Conservation (phyloP, 2,797 vertebrate species). For the Anniella stebbinsi region DNA sequence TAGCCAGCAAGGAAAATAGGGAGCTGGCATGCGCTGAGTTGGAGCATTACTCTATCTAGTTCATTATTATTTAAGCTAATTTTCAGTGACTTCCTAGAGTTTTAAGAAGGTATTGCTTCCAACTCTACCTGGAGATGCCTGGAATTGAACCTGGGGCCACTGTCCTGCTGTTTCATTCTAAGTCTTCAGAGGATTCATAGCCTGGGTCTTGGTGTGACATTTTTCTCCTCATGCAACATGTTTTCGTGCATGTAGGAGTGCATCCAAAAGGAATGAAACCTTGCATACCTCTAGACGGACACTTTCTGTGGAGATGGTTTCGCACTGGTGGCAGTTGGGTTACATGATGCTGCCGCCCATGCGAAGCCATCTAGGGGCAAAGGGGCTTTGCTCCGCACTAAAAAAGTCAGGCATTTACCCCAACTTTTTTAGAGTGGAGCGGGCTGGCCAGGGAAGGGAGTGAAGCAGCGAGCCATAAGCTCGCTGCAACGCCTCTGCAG, state of each 20-base stretch:
- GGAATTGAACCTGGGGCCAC: background rate
- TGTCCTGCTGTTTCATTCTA: slow-evolving; percentile 11
- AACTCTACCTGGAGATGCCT: background rate
- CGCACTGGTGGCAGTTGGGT: too few species aligned
- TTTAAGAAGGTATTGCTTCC: background rate
- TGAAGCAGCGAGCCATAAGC: too few species aligned
- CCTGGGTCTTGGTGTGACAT: background rate
- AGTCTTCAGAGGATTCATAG: slow-evolving; percentile 18
- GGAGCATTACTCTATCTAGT: background rate
- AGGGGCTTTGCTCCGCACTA: too few species aligned
- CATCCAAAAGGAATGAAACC: background rate
- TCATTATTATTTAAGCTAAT: background rate
- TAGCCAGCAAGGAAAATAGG: background rate
- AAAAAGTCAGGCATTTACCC: too few species aligned
- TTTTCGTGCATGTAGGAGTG: background rate
- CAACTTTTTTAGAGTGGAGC: too few species aligned
- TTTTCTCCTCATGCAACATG: background rate
- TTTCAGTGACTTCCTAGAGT: background rate
- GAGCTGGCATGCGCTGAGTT: background rate
- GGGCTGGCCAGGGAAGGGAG: too few species aligned
- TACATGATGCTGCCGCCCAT: too few species aligned
- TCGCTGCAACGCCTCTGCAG: too few species aligned
- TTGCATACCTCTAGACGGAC: too few species aligned
- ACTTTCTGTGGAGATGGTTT: too few species aligned
- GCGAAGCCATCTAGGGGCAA: too few species aligned